phyloP scores from a whole-genome alignment of 2,797 vertebrate species.

The Esox lucius region DNA sequence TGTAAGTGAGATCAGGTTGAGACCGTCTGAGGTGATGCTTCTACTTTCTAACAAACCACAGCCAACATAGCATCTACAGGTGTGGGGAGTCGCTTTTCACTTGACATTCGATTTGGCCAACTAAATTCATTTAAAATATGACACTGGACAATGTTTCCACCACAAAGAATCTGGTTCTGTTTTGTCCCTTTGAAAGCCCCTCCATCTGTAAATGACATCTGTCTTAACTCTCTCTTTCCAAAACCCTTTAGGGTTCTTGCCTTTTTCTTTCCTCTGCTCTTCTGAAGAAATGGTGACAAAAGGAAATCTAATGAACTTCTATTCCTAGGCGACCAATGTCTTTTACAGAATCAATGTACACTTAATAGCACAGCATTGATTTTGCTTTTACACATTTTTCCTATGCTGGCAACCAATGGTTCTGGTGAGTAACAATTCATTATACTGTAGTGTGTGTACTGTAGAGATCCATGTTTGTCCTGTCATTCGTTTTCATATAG shows the following conservation, averaged over 20 bases:
- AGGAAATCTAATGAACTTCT: neutral
- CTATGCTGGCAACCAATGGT: slow-evolving; percentile 74
- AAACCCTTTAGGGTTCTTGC: neutral
- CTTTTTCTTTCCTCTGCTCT: slow-evolving; percentile 9
- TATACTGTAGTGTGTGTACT: neutral
- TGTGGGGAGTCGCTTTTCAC: slow-evolving; percentile 9
- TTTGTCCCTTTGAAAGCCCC: neutral
- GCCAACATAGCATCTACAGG: slow-evolving; percentile 28
- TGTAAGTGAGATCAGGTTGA: slow-evolving; percentile 28
- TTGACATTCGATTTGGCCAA: neutral
- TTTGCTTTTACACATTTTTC: slow-evolving; percentile 60
- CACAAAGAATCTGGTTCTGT: neutral
- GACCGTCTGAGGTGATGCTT: slow-evolving; percentile 36
- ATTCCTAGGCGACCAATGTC: neutral
- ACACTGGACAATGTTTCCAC: neutral
- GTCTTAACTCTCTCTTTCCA: slow-evolving; percentile 21
- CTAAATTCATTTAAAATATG: neutral
- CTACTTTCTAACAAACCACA: slow-evolving; percentile 27
- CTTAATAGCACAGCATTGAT: slow-evolving; percentile 13
- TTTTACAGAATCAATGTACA: neutral
- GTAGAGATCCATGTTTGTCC: slow-evolving; percentile 13
- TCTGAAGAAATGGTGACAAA: slow-evolving; percentile 37
- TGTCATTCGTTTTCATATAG: slow-evolving; percentile 2
- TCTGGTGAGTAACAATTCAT: slow-evolving; percentile 77
- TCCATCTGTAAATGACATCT: slow-evolving; percentile 37